Percentiles rank a stretch among this genome's conserved stretches.
Conservation (phyloP, 1,140 invertebrate genomes). For the Caenorhabditis inopinata region DNA sequence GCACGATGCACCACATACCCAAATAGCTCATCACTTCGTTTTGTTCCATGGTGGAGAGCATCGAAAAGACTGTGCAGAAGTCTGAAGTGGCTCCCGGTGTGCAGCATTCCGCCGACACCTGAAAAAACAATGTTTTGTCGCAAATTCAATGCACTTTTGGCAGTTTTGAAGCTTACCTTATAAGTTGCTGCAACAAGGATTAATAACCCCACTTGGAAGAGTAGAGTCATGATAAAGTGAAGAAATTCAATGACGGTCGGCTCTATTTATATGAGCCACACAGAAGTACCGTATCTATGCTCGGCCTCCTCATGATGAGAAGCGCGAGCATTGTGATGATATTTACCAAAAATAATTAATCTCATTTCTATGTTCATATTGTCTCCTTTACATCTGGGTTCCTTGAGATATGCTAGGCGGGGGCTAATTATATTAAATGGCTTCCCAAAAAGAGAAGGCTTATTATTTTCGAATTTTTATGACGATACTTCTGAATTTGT, state of each 20-base stretch:
- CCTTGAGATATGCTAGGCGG: neutral
- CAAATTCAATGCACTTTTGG: neutral
- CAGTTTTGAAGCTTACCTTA: neutral
- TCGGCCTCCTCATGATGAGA: conserved; percentile 13
- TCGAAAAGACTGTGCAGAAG: conserved; percentile 55
- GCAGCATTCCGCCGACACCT: conserved; percentile 54
- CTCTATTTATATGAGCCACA: neutral
- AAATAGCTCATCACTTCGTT: conserved; percentile 46
- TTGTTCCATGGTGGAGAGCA: conserved; percentile 53
- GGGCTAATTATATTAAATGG: neutral
- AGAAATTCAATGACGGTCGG: neutral
- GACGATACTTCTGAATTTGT: neutral
- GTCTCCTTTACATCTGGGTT: neutral
- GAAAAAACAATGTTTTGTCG: too few relatives aligned
- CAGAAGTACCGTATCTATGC: neutral
- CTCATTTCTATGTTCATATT: neutral
- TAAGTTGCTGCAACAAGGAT: conserved; percentile 16
- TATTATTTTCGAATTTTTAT: neutral
- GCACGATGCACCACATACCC: conserved; percentile 14
- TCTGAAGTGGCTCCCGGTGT: conserved; percentile 41
- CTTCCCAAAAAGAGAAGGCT: neutral
- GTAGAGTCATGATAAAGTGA: conserved; percentile 22
- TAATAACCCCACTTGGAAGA: conserved; percentile 31
- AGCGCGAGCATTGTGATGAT: neutral
- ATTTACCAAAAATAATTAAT: neutral